Evolutionary conservation across 2,888 invertebrate genomes (phyloP).

Genomic region (Orchesellides sinensis): DNA sequence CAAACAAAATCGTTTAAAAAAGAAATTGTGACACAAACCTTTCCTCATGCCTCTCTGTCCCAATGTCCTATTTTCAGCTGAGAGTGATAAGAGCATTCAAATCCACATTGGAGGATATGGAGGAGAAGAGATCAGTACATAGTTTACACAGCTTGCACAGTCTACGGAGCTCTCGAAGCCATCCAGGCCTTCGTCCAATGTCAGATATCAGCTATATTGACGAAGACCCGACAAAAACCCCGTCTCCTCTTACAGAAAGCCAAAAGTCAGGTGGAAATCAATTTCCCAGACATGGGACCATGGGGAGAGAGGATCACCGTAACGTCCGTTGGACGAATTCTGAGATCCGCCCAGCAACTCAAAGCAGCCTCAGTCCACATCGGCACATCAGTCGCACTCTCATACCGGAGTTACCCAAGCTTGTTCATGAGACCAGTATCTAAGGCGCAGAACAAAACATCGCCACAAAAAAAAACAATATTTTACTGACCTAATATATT

Average conservation of each 20-base stretch:
- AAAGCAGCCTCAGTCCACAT: constrained; percentile 74
- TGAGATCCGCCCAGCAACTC: constrained; percentile 67
- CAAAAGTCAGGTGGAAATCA: constrained; percentile 72
- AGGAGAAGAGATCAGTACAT: constrained; percentile 98
- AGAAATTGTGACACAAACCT: constrained; percentile 75
- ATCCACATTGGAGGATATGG: constrained; percentile 99
- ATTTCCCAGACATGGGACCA: constrained; percentile 65
- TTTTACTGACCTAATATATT: neutral
- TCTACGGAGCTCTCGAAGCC: constrained; percentile 87
- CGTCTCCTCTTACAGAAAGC: constrained; percentile 77
- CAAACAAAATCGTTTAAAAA: constrained; percentile 23
- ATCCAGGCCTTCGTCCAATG: constrained; percentile 85
- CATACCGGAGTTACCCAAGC: constrained; percentile 80
- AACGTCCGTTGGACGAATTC: constrained; percentile 74
- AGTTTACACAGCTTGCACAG: constrained; percentile 96
- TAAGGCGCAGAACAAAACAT: constrained; percentile 76
- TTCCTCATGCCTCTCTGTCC: constrained; percentile 79
- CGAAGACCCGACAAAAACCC: constrained; percentile 81
- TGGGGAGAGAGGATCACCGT: constrained; percentile 70
- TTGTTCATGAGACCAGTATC: constrained; percentile 86
- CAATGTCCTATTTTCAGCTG: constrained; percentile 87
- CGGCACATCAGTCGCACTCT: constrained; percentile 75
- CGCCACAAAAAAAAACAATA: neutral
- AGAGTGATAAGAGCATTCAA: constrained; percentile 99
- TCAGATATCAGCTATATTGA: constrained; percentile 92